Percentiles rank a stretch among this genome's conserved stretches.
Evolutionary conservation across 2,113 vertebrate species (phyloP).

Genomic region (Mesocricetus auratus): DNA sequence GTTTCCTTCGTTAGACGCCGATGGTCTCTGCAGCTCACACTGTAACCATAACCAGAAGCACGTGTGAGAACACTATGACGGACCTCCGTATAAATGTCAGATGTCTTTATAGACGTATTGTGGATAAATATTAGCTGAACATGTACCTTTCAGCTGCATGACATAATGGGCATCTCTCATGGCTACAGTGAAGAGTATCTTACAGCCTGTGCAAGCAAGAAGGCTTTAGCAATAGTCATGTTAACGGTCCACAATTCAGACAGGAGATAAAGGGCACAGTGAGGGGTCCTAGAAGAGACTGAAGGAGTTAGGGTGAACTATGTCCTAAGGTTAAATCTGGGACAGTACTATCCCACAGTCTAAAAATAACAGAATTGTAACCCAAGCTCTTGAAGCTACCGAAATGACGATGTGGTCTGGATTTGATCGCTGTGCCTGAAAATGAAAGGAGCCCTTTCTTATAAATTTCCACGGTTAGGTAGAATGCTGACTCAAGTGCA

Average conservation of each 20-base stretch:
- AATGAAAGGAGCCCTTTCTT: constrained; percentile 16
- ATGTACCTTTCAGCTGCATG: neutral
- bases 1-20: neutral
- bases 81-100: neutral
- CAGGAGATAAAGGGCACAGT: neutral
- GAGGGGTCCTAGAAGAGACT: neutral
- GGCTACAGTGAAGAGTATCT: constrained; percentile 13
- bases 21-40: constrained; percentile 18
- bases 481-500: neutral
- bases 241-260: neutral
- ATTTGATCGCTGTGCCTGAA: neutral
- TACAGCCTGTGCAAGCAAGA: neutral
- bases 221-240: neutral
- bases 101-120: neutral
- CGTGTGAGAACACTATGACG: neutral
- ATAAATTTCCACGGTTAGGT: neutral
- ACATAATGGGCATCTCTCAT: neutral
- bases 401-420: neutral
- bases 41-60: neutral
- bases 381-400: neutral
- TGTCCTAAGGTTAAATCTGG: neutral
- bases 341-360: neutral
- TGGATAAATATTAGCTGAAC: constrained; percentile 4
- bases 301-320: neutral
- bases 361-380: neutral